Evolutionary conservation across 1,140 invertebrate genomes (phyloP).

Genomic region (Zaprionus camerounensis): DNA sequence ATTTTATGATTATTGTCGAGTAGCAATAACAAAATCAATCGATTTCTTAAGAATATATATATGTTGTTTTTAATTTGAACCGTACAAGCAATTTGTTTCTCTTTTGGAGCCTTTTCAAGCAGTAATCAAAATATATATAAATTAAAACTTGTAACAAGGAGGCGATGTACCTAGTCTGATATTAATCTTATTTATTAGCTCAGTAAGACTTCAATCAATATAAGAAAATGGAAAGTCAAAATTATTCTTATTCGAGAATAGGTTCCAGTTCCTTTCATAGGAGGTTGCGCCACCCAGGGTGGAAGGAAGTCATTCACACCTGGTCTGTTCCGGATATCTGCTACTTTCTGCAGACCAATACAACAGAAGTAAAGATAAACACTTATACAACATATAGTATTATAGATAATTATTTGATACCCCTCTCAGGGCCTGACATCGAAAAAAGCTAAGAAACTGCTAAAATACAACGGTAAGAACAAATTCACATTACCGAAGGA

Average conservation of each 20-base stretch:
- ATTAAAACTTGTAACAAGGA: background rate
- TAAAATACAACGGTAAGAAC: slow-evolving; percentile 45
- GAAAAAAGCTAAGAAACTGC: slow-evolving; percentile 5
- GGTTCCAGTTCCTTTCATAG: background rate
- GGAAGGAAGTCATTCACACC: background rate
- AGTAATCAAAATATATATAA: no score
- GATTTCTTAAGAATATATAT: slow-evolving; percentile 18
- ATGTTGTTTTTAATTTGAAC: background rate
- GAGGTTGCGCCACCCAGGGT: background rate
- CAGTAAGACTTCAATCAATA: background rate
- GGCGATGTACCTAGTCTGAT: background rate
- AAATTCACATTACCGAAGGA: slow-evolving; percentile 11
- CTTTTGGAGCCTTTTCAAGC: no score
- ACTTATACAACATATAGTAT: background rate
- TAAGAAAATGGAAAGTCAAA: no score
- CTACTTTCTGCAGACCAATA: background rate
- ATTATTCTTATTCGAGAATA: background rate
- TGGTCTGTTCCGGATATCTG: background rate
- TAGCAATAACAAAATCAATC: slow-evolving; percentile 49
- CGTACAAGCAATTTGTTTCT: background rate
- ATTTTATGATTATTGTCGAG: slow-evolving; percentile 59
- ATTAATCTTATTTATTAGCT: background rate
- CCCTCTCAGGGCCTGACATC: slow-evolving; percentile 37
- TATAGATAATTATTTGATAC: background rate
- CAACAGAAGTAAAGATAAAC: background rate